Base-by-base conservation (phyloP, 2,113 vertebrate genomes). In the Grantiella picta region DNA sequence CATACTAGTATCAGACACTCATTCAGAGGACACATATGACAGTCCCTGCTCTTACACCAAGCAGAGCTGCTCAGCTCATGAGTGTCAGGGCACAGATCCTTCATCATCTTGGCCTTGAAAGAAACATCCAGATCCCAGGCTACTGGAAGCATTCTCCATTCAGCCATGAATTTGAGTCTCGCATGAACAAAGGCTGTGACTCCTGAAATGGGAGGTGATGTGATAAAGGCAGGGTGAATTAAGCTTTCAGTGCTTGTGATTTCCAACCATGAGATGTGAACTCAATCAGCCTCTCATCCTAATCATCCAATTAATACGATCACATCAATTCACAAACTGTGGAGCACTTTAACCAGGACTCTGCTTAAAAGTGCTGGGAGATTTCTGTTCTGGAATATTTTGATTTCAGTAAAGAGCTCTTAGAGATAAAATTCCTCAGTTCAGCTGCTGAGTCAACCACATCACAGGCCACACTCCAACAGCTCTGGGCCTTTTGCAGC, bases 21-120 rank as follows among this genome's bases (percentile, higher is more conserved):
- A 2, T 12, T 50, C 82, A 63, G 60, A 36, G 68, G 42, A 33
- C 35, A 20, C 2, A 1, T 0, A 0, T 15, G 70, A 2, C 36
- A 25, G 40, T 11, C 42, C 11, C 66, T 47, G 57, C 57, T 56
- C 38, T 15, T 8, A 19, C 7, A 27, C 25, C 70, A 24, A 24
- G 44, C 22, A 42, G 31, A 86, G 29, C 60, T 63, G 69, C 84
- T 75, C 61, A n/a, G 44, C 52, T 75, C 12, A 1, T 0, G 8
- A 15, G 31, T 6, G 11, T 9, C 4, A 2, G 45, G 33, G 50
- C 35, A n/a, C 64, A 40, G 22, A 42, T 18, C 45, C 29, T 69
- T 53, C 59, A 13, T 8, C 33, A 19, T 19, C 45, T 20, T 19
- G 40, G 54, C 50, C 53, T 56, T 29, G 68, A n/a, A 56, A 65